These are phyloP conservation scores for Heliconius hewitsoni DNA, from an alignment of 1,140 invertebrate species.

Conservation along the genomic window DNA sequence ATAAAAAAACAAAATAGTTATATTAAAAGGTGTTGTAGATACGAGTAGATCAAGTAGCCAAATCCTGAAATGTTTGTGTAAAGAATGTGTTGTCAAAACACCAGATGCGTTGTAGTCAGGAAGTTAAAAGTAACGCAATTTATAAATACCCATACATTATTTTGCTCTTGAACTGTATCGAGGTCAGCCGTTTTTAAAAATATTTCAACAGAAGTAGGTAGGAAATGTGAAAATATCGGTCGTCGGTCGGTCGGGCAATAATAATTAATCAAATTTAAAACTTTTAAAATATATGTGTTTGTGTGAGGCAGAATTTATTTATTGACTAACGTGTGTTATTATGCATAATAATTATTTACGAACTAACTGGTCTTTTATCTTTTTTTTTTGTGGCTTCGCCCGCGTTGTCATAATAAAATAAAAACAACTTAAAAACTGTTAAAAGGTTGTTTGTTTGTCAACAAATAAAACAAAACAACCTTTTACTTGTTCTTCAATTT, in stretches of 20 bases:
- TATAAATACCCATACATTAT: constrained; percentile 26
- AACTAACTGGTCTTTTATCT: not conserved
- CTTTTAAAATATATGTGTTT: constrained; percentile 11
- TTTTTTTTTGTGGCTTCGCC: not conserved
- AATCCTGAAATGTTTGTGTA: not conserved
- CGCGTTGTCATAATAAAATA: not conserved
- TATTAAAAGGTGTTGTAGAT: not conserved
- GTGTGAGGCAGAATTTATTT: not conserved
- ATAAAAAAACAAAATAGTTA: not conserved
- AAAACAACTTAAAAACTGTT: too few species aligned
- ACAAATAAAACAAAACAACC: too few species aligned
- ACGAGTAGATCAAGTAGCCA: not conserved
- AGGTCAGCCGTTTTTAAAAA: constrained; percentile 28
- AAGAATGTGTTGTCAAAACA: constrained; percentile 34
- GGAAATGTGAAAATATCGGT: constrained; percentile 17
- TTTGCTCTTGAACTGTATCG: constrained; percentile 36
- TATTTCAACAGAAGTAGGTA: constrained; percentile 10
- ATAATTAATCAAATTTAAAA: constrained; percentile 16
- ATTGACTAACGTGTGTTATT: not conserved
- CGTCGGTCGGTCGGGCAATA: constrained; percentile 14
- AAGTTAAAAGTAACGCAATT: constrained; percentile 27
- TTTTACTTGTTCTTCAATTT: too few species aligned
- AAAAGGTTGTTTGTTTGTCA: too few species aligned
- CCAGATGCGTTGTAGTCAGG: constrained; percentile 31
- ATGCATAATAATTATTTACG: not conserved